Evolutionary conservation across 2,113 vertebrate genomes (phyloP), one percentile per base, ranked within the genome.

Genomic region (Crocuta crocuta): DNA sequence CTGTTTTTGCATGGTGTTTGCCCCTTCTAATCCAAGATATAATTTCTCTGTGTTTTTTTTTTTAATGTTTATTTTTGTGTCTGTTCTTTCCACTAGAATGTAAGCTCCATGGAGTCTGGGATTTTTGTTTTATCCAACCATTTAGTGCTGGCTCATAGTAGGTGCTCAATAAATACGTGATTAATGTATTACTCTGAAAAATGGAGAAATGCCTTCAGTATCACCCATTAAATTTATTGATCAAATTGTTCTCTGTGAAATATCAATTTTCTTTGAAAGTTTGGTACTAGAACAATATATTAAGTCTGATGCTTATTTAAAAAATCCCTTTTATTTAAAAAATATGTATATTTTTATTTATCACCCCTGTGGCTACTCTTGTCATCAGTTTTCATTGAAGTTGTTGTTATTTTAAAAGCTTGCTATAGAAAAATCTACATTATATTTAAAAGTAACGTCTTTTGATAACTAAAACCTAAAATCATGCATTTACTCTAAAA

Each of bases 401-500:
- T 70, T 1, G 21, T 83, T 82, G n/a, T 76, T 80, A 65, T 88
- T 83, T 91, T 85, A 90, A 91, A 15, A 86, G 35, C 83, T 81
- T 98, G 50, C 48, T 71, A 55, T 15, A 83, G 53, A 78, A 82
- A 94, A 68, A 92, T 70, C 26, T 97, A 55, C 2, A 33, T 89
- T 80, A 50, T 79, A 84, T 70, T 96, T 91, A 43, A 86, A 81
- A 78, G 17, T 11, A 81, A 2, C 21, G 45, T 78, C 21, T 35
- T 66, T 92, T 45, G 73, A 79, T 65, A 92, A 61, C 74, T 73
- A n/a, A 87, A 83, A 89, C 66, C 28, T 55, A 93, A 82, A 93
- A 70, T 70, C 28, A 84, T 39, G 31, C 55, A 74, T 91, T 97
- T 80, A 71, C 91, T 95, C 87, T 79, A 66, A 94, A 95, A 96